Evolutionary conservation across 2,888 invertebrate genomes (phyloP), one percentile per base, ranked within the genome.

Genomic region (Exephanes ischioxanthus): DNA sequence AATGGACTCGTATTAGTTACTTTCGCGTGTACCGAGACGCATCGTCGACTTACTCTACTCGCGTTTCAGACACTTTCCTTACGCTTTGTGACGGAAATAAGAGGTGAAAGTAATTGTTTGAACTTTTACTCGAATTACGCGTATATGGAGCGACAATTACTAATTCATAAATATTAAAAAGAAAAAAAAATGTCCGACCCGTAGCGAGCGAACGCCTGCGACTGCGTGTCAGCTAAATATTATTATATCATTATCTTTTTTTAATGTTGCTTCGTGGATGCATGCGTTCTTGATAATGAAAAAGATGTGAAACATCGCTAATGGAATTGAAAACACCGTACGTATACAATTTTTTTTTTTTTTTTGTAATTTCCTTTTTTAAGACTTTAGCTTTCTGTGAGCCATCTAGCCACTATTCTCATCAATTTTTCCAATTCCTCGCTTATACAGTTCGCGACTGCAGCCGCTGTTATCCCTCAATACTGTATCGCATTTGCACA

Each of bases 1-100:
- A 90, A 92, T 90, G 86, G 45, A 89, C 86, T 85, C 84, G 83
- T 68, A 90, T 91, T 91, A 90, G 66, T 73, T 48, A 73, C 33
- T 66, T 53, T 63, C 78, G 63, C 71, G 55, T 58, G n/a, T 67
- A 14, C 37, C 37, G 37, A 33, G 33, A 26, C 51, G 22, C 55
- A 37, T 41, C 51, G 51, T 67, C 66, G 22, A 14, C 41, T 66
- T 55, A 78, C 30, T 19, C 51, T 70, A 76, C 76, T 58, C 78
- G 51, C 66, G 55, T 75, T 79, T 55, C 58, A 58, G 75, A 51
- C 77, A 81, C 84, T 78, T 87, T 83, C 79, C 90, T 89, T 90
- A 89, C 87, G 83, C 70, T 58, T 78, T 87, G 88, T 90, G 90
- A 91, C 90, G 91, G 90, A 91, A 92, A 91, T 91, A 92, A 92